Evolutionary conservation across 1,140 invertebrate genomes (phyloP).

Genomic region (Oryctes rhinoceros): DNA sequence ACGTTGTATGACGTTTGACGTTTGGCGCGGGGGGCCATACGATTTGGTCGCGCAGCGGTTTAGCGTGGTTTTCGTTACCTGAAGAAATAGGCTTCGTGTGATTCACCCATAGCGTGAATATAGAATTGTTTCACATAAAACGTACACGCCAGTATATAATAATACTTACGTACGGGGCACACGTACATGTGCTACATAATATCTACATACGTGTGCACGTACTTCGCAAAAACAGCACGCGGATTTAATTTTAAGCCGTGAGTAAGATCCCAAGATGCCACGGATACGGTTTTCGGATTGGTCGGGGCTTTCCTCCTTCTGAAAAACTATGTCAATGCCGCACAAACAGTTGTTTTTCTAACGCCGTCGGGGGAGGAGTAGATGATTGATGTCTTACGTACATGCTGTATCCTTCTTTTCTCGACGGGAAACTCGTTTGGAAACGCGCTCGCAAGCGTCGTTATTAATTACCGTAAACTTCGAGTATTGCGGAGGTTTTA

Average conservation of each 20-base stretch:
- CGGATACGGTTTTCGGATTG: not conserved
- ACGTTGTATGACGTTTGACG: constrained; percentile 46
- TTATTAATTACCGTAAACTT: too few relatives aligned
- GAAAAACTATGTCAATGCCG: not conserved
- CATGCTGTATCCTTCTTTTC: not conserved
- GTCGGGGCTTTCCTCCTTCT: not conserved
- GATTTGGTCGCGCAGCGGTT: constrained; percentile 50
- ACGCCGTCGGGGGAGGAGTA: not conserved
- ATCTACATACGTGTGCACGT: not conserved
- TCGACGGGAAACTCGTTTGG: too few relatives aligned
- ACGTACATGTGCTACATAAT: too few relatives aligned
- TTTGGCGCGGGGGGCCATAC: constrained; percentile 55
- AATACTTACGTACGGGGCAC: not conserved
- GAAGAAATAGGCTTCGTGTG: constrained; percentile 1
- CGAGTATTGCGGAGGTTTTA: too few relatives aligned
- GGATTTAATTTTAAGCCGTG: not conserved
- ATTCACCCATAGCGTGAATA: constrained; percentile 23
- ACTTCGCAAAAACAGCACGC: not conserved
- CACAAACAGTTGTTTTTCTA: not conserved
- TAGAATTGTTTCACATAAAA: not conserved
- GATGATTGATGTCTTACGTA: not conserved
- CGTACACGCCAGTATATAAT: not conserved
- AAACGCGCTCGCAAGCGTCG: too few relatives aligned
- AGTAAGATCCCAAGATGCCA: not conserved
- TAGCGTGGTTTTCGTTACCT: constrained; percentile 52